These are phyloP conservation scores for Dallia pectoralis DNA, from an alignment of 2,797 vertebrate genomes.

Conservation along the genomic window DNA sequence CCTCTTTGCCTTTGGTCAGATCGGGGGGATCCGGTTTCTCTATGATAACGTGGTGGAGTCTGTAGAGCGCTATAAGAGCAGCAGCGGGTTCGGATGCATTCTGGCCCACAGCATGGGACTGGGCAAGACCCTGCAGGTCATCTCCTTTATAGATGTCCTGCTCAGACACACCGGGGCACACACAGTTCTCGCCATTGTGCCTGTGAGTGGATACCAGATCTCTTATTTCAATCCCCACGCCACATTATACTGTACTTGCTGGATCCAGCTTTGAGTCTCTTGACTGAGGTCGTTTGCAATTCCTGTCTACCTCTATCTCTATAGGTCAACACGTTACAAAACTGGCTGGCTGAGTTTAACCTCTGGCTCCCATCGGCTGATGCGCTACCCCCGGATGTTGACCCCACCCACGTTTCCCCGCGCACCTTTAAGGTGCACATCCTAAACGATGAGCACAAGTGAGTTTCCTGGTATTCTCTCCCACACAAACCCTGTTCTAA, in stretches of 20 bases:
- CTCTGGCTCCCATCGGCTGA: slow-evolving; percentile 89
- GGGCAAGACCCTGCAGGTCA: slow-evolving; percentile 96
- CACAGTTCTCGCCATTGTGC: slow-evolving; percentile 96
- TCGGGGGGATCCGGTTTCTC: slow-evolving; percentile 93
- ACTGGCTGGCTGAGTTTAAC: slow-evolving; percentile 97
- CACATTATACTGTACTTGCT: background rate
- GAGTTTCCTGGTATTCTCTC: slow-evolving; percentile 24
- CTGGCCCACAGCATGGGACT: slow-evolving; percentile 98
- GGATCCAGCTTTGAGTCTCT: background rate
- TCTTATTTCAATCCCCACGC: background rate
- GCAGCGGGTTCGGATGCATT: slow-evolving; percentile 93
- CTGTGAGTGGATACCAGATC: slow-evolving; percentile 76
- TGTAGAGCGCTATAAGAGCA: slow-evolving; percentile 85
- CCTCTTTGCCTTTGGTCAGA: slow-evolving; percentile 64
- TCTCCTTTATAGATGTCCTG: slow-evolving; percentile 93
- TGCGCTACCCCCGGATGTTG: slow-evolving; percentile 77
- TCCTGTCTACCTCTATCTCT: background rate
- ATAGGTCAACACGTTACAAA: slow-evolving; percentile 96
- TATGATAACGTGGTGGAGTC: slow-evolving; percentile 98
- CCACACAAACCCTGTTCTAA: background rate
- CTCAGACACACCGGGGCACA: slow-evolving; percentile 90
- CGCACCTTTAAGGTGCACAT: slow-evolving; percentile 94
- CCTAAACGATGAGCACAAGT: slow-evolving; percentile 98
- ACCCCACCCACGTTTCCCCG: slow-evolving; percentile 78
- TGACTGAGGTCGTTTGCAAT: background rate